Percentiles rank a stretch among this genome's conserved stretches.
Conservation (phyloP, 2,113 vertebrate species). For the Raja brachyura region DNA sequence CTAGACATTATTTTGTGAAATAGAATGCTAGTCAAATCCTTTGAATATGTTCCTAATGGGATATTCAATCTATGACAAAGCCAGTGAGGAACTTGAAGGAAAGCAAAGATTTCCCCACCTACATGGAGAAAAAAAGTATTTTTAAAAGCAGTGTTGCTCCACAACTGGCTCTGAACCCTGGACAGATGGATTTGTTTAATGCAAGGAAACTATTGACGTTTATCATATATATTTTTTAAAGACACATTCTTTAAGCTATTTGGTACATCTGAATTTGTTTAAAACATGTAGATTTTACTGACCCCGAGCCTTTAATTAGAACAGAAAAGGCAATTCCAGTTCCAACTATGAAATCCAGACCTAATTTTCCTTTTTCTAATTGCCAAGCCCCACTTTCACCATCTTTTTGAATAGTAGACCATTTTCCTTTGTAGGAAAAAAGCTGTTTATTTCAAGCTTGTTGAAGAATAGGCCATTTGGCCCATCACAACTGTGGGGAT, state of each 20-base stretch:
- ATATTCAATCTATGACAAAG: not conserved
- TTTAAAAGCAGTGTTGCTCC: not conserved
- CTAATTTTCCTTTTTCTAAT: conserved; percentile 7
- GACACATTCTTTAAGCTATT: conserved; percentile 28
- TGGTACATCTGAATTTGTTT: conserved; percentile 33
- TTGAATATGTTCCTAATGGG: not conserved
- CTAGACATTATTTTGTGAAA: not conserved
- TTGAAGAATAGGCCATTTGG: not conserved
- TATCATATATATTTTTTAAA: not conserved
- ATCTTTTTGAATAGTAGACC: not conserved
- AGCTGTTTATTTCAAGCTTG: not conserved
- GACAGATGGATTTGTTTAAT: conserved; percentile 22
- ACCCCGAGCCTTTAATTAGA: conserved; percentile 1
- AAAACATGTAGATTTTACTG: conserved; percentile 1
- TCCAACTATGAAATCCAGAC: not conserved
- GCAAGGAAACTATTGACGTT: conserved; percentile 12
- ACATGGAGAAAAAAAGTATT: not conserved
- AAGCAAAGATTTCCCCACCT: not conserved
- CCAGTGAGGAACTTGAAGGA: not conserved
- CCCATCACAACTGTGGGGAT: not conserved
- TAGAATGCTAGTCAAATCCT: not conserved
- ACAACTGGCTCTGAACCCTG: conserved; percentile 3
- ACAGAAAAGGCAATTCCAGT: not conserved
- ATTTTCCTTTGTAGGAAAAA: not conserved
- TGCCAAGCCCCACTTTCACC: not conserved